Evolutionary conservation across 2,113 vertebrate species (phyloP).

Genomic region (Eclectus roratus): DNA sequence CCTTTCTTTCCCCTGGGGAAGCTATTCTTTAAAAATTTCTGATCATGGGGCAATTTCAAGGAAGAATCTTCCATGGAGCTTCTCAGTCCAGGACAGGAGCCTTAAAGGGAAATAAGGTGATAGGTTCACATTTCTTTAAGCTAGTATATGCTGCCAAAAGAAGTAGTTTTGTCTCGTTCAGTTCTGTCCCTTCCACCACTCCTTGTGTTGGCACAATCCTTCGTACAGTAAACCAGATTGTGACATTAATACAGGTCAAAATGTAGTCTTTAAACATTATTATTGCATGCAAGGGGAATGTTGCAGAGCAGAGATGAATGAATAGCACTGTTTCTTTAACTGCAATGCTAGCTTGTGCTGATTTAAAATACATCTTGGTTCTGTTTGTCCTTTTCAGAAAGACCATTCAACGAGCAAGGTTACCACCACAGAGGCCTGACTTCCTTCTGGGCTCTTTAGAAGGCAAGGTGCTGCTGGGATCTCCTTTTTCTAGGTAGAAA

Average conservation of each 20-base stretch:
- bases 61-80: not conserved
- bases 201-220: not conserved
- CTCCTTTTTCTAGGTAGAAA: not conserved
- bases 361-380: not conserved
- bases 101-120: not conserved
- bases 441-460: constrained; percentile 66
- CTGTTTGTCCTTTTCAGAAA: constrained; percentile 47
- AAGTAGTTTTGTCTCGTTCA: not conserved
- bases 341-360: not conserved
- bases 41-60: not conserved
- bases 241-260: not conserved
- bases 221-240: not conserved
- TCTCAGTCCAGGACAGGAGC: not conserved
- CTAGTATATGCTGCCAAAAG: not conserved
- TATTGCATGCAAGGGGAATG: not conserved
- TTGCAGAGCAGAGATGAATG: not conserved
- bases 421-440: constrained; percentile 68
- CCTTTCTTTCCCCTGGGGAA: not conserved
- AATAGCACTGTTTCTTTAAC: not conserved
- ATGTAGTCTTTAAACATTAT: not conserved
- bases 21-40: not conserved
- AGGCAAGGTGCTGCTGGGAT: constrained; percentile 1
- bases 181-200: not conserved
- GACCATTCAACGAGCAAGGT: not conserved
- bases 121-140: not conserved